Base-by-base conservation (phyloP, 1,140 invertebrate species). In the Aphaenogaster floridana region DNA sequence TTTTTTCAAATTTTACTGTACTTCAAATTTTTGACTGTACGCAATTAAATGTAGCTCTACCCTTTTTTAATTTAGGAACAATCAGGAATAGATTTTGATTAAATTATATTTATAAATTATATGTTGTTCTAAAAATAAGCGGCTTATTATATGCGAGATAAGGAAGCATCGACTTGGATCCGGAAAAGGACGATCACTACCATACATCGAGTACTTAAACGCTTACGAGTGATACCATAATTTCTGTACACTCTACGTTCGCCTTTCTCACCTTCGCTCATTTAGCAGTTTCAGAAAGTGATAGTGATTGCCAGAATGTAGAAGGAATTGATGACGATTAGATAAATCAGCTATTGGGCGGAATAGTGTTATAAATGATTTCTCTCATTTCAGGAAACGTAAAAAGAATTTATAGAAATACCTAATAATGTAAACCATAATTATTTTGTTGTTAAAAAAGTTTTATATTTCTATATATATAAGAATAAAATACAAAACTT, bases 131-230 rank as follows among this genome's bases (percentile, higher is more conserved):
- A 45, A 17, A 48, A 48, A 48, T 48, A 63, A 63, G 8, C 0
- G 28, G n/a, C 39, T 21, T 9, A 21, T 39, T 11, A 59, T 17
- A 21, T 21, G 6, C n/a, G n/a, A 21, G 8, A 39, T 17, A 78
- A 64, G 36, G 17, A 39, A 54, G 13, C 15, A 39, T 52, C 11
- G 45, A 68, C 13, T 80, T 17, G 57, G 17, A 79, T 78, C 1
- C 2, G n/a, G 11, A 57, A 21, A 69, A 39, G 13, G 21, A 71
- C 6, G 66, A 48, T 81, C 39, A 71, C 15, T 81, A 54, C 11
- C 50, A 52, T 39, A 68, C 48, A 54, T 81, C 66, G 64, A 81
- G 79, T 81, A 81, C 79, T 81, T 81, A 81, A 81, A 71, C 11
- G 66, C 39, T 71, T 71, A 34, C 9, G 50, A 42, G 13, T 63